A percentile compares a stretch with the other conserved stretches of the same genome.
phyloP scores from a whole-genome alignment of 2,113 vertebrate genomes.

The Alectura lathami region DNA sequence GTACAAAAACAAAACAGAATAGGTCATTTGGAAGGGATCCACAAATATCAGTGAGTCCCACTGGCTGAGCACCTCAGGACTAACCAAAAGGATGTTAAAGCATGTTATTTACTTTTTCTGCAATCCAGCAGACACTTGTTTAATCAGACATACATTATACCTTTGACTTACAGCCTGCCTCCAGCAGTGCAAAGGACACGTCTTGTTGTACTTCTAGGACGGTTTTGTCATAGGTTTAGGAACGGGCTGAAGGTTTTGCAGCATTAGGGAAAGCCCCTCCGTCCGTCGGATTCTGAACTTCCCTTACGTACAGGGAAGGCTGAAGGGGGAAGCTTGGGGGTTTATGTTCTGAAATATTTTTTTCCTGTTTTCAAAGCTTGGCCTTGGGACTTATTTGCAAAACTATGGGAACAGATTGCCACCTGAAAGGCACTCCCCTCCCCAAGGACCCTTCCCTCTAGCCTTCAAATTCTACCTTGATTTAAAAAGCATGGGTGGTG shows the following conservation, averaged over 20 bases:
- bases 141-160: not conserved
- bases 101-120: no score
- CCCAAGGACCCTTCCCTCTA: not conserved
- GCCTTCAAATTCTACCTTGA: not conserved
- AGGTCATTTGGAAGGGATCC: no score
- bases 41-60: no score
- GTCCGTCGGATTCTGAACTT: rapidly evolving
- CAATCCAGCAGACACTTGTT: not conserved
- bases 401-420: not conserved
- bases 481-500: not conserved
- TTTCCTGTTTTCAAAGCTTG: not conserved
- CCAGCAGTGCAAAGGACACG: not conserved
- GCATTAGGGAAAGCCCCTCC: not conserved
- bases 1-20: no score
- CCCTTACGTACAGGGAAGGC: not conserved
- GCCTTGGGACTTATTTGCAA: not conserved
- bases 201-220: not conserved
- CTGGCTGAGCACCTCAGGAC: no score
- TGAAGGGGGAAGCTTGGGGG: not conserved
- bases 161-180: not conserved
- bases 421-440: not conserved
- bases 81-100: no score
- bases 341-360: not conserved
- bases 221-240: not conserved
- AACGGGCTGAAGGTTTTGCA: not conserved